Evolutionary conservation across 2,888 invertebrate genomes (phyloP).

Genomic region (Allophyes oxyacanthae): DNA sequence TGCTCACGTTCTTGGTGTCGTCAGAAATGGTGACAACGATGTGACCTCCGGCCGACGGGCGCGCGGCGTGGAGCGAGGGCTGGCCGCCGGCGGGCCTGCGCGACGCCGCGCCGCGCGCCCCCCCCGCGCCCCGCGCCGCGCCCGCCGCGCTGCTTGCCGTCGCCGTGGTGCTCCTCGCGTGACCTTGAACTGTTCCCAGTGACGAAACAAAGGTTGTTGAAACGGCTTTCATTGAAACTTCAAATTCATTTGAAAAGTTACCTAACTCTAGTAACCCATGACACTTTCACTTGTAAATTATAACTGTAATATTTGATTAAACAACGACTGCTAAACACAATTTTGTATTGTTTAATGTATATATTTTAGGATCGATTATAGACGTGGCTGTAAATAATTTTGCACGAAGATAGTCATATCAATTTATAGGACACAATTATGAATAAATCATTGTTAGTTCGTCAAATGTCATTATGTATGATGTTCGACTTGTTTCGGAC

Average conservation of each 20-base stretch:
- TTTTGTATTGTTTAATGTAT: constrained; percentile 58
- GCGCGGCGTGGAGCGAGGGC: constrained; percentile 76
- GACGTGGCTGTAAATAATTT: constrained; percentile 77
- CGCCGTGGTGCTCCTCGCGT: constrained; percentile 59
- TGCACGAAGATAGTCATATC: constrained; percentile 81
- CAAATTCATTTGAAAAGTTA: constrained; percentile 19
- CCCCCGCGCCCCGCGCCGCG: constrained; percentile 28
- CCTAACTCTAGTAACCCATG: constrained; percentile 19
- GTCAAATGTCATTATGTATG: constrained; percentile 16
- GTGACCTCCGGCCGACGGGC: constrained; percentile 80
- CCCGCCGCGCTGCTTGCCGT: constrained; percentile 65
- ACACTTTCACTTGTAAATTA: constrained; percentile 53
- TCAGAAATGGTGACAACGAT: constrained; percentile 85
- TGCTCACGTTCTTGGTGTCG: no score
- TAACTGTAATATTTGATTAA: constrained; percentile 57
- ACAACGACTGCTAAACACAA: constrained; percentile 66
- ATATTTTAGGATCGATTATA: constrained; percentile 50
- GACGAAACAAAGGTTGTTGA: constrained; percentile 49
- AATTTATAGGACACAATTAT: constrained; percentile 65
- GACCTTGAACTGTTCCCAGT: constrained; percentile 53
- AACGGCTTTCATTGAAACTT: constrained; percentile 29
- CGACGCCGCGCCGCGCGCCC: constrained; percentile 34
- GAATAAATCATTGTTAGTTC: constrained; percentile 49
- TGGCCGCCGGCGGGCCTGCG: constrained; percentile 72
- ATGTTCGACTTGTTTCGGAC: constrained; percentile 18